A percentile compares a stretch with the other conserved stretches of the same genome.
phyloP scores from a whole-genome alignment of 2,888 invertebrate species.

The Orchesellides sinensis region DNA sequence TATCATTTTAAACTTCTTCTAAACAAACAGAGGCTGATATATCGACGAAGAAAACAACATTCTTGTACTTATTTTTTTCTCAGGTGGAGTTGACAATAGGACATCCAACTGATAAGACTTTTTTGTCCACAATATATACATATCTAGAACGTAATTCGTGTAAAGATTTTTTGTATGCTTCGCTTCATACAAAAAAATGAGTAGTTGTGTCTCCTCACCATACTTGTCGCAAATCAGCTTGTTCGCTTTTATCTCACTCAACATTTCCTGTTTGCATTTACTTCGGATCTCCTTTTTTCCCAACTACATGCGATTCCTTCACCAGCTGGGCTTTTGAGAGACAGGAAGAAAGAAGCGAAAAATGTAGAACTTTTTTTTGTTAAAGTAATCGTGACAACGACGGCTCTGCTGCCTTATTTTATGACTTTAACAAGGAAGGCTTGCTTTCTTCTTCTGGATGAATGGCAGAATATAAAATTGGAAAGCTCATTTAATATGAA shows the following conservation, averaged over 20 bases:
- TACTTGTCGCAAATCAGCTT: slow-evolving; percentile 14
- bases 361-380: no score
- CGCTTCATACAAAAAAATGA: slow-evolving; percentile 1
- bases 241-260: slow-evolving; percentile 31
- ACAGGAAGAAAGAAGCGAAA: no score
- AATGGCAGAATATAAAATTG: slow-evolving; percentile 30
- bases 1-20: background rate
- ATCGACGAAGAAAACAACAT: background rate
- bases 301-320: no score
- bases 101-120: slow-evolving; percentile 41
- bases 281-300: background rate
- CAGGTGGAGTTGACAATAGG: slow-evolving; percentile 40
- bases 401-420: no score
- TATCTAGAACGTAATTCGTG: slow-evolving; percentile 21
- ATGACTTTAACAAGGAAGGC: no score
- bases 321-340: no score
- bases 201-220: background rate
- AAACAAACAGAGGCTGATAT: background rate
- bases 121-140: slow-evolving; percentile 25
- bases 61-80: background rate
- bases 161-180: slow-evolving; percentile 11
- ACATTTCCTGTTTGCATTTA: slow-evolving; percentile 14
- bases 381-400: no score
- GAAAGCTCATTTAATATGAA: slow-evolving; percentile 38
- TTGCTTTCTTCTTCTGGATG: no score